Percentiles rank a stretch among this genome's conserved stretches.
Conservation (phyloP, 2,113 vertebrate genomes). For the Castor canadensis region DNA sequence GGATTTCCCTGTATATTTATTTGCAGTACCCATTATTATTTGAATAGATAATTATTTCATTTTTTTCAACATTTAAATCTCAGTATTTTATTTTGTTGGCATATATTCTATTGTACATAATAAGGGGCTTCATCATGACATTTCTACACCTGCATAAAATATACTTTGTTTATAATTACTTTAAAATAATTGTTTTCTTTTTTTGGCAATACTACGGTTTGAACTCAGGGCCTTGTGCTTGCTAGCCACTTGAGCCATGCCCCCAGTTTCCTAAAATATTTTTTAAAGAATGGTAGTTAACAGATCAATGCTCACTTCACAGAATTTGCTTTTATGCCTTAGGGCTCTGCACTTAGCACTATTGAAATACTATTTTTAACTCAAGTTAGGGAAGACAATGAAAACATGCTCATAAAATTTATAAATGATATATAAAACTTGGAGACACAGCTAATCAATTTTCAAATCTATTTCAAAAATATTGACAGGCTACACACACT, state of each 20-base stretch:
- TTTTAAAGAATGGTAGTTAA: constrained; percentile 19
- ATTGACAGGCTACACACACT: not conserved
- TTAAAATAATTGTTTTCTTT: too few relatives aligned
- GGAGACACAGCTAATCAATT: not conserved
- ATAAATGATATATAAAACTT: not conserved
- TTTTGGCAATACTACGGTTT: too few relatives aligned
- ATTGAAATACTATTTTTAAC: constrained; percentile 28
- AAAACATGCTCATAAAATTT: not conserved
- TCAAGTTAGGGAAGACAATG: not conserved
- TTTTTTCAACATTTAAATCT: too few relatives aligned
- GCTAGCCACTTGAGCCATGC: too few relatives aligned
- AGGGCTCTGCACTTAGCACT: not conserved
- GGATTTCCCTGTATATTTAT: not conserved
- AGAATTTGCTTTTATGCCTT: not conserved
- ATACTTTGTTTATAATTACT: not conserved
- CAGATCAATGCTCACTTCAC: not conserved
- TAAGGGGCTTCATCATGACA: too few relatives aligned
- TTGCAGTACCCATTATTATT: not conserved
- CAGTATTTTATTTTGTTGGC: too few relatives aligned
- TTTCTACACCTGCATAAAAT: too few relatives aligned
- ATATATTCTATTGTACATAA: too few relatives aligned
- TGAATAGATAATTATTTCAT: not conserved
- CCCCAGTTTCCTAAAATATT: not conserved
- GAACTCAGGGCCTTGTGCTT: too few relatives aligned
- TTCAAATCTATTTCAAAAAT: constrained; percentile 1